Evolutionary conservation across 2,888 invertebrate genomes (phyloP).

Genomic region (Habroteleia sp.): DNA sequence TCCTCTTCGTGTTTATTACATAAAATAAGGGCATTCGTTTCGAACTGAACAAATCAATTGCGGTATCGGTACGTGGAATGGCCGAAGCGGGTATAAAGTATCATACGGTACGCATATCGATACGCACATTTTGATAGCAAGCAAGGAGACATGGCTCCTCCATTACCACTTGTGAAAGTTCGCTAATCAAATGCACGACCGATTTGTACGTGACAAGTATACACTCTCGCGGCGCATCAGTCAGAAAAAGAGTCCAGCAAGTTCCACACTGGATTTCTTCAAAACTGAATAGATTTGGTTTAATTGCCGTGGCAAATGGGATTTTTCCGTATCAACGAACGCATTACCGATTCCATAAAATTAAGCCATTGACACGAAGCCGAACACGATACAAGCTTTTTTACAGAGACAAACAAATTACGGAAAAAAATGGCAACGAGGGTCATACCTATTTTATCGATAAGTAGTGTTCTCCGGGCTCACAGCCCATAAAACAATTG

Average conservation of each 20-base stretch:
- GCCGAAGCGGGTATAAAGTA: constrained; percentile 45
- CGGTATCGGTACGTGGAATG: constrained; percentile 37
- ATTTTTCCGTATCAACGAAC: constrained; percentile 17
- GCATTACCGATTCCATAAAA: constrained; percentile 22
- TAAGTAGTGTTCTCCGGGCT: constrained; percentile 58
- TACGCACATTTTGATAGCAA: no score
- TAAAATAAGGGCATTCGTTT: constrained; percentile 52
- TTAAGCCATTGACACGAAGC: constrained; percentile 46
- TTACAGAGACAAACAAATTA: constrained; percentile 53
- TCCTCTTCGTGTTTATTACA: constrained; percentile 53
- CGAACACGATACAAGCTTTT: constrained; percentile 32
- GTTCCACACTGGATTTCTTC: no score
- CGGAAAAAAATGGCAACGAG: constrained; percentile 56
- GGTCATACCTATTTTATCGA: constrained; percentile 59
- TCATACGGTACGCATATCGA: constrained; percentile 66
- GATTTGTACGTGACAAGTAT: constrained; percentile 71
- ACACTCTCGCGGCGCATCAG: constrained; percentile 67
- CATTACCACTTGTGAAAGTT: constrained; percentile 75
- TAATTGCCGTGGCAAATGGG: no score
- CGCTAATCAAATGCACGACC: constrained; percentile 69
- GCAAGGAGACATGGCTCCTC: constrained; percentile 75
- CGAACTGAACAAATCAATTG: constrained; percentile 51
- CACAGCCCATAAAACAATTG: constrained; percentile 76
- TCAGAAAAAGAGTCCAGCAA: no score
- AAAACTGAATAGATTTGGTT: no score